Evolutionary conservation across 1,140 invertebrate species (phyloP).

Genomic region (Scaptomyza pallida): DNA sequence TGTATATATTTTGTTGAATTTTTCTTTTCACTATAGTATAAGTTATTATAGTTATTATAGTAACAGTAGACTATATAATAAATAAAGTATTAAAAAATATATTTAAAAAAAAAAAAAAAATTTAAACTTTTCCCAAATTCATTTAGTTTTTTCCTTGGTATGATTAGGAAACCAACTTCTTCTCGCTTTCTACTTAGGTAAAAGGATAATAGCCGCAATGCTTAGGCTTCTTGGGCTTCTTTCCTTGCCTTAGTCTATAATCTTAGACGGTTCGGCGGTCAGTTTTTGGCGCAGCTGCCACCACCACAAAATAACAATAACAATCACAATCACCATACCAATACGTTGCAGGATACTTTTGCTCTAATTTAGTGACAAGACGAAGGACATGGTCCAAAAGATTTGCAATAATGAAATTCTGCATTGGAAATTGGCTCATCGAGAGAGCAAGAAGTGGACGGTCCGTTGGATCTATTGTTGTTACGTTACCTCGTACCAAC

Average conservation of each 20-base stretch:
- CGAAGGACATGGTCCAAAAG: slow-evolving; percentile 38
- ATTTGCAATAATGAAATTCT: slow-evolving; percentile 57
- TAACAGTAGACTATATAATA: too few relatives aligned
- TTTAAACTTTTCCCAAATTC: too few relatives aligned
- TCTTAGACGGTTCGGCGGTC: slow-evolving; percentile 40
- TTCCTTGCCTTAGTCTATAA: slow-evolving; percentile 15
- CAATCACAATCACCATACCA: slow-evolving; percentile 4
- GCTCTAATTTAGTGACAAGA: slow-evolving; percentile 67
- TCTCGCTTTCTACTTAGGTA: slow-evolving; percentile 24
- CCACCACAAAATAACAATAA: slow-evolving; percentile 16
- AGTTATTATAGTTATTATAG: too few relatives aligned
- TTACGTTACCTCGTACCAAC: background rate
- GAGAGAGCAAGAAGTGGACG: slow-evolving; percentile 39
- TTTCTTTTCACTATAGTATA: too few relatives aligned
- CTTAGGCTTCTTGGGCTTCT: background rate
- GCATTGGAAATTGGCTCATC: slow-evolving; percentile 64
- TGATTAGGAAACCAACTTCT: too few relatives aligned
- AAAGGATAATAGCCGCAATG: slow-evolving; percentile 67
- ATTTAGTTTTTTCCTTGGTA: too few relatives aligned
- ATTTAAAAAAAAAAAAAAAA: too few relatives aligned
- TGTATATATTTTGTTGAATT: too few relatives aligned
- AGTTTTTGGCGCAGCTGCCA: slow-evolving; percentile 38
- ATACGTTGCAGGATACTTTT: slow-evolving; percentile 25
- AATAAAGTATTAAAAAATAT: too few relatives aligned
- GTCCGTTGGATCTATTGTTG: slow-evolving; percentile 54